A percentile compares a stretch with the other conserved stretches of the same genome.
phyloP scores from a whole-genome alignment of 2,888 invertebrate genomes.

The Drosophila mulleri region DNA sequence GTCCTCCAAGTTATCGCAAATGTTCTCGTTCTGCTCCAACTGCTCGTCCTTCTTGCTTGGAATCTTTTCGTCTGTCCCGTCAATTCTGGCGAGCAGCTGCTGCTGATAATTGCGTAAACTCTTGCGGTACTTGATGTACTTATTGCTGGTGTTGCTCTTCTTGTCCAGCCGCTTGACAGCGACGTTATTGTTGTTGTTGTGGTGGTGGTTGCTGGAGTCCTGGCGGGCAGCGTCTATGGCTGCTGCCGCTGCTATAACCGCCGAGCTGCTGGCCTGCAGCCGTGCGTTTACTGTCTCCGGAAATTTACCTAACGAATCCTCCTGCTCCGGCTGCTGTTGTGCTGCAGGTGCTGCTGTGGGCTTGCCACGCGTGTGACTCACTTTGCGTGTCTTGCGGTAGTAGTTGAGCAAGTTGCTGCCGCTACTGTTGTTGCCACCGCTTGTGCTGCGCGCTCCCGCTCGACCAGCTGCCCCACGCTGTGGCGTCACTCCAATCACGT shows the following conservation, averaged over 20 bases:
- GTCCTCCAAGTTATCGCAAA: constrained; percentile 39
- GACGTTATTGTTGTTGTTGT: constrained; percentile 32
- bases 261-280: constrained; percentile 54
- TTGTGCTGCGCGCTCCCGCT: constrained; percentile 24
- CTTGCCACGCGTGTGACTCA: constrained; percentile 71
- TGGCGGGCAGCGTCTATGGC: constrained; percentile 49
- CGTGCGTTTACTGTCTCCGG: constrained; percentile 41
- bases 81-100: constrained; percentile 52
- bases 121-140: constrained; percentile 72
- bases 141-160: constrained; percentile 39
- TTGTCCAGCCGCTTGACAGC: constrained; percentile 42
- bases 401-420: constrained; percentile 83
- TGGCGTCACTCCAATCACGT: constrained; percentile 54
- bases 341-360: constrained; percentile 23
- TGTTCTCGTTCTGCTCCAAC: constrained; percentile 28
- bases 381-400: constrained; percentile 84
- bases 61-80: constrained; percentile 28
- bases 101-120: constrained; percentile 75
- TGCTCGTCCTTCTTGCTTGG: constrained; percentile 23
- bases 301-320: constrained; percentile 26
- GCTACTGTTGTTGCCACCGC: constrained; percentile 27
- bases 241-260: constrained; percentile 61
- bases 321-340: constrained; percentile 25
- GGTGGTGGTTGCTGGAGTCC: constrained; percentile 22
- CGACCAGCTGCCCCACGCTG: constrained; percentile 56